These are phyloP conservation scores for Formicarius rufipectus DNA, from an alignment of 2,113 vertebrate species.

Conservation along the genomic window DNA sequence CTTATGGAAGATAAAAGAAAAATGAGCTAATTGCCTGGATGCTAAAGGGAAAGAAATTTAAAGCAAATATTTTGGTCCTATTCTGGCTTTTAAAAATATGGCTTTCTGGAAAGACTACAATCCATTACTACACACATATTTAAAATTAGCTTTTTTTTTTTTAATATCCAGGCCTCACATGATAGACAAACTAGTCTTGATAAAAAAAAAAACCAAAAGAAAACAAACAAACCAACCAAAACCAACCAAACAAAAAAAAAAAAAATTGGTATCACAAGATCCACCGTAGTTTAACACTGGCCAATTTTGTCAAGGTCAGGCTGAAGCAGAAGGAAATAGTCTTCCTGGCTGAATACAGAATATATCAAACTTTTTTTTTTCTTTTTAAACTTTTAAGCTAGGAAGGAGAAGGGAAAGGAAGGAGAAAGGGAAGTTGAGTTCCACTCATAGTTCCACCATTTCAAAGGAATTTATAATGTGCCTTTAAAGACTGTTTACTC, in stretches of 20 bases:
- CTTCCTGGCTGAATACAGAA: background rate
- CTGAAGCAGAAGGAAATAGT: background rate
- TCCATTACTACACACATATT: background rate
- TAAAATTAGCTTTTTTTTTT: background rate
- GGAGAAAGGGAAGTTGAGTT: background rate
- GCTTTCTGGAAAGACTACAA: constrained; percentile 24
- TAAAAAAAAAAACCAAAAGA: no score
- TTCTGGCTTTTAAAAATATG: constrained; percentile 43
- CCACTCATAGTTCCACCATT: background rate
- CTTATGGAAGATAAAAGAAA: constrained; percentile 64
- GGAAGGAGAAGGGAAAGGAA: background rate
- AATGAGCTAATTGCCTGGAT: constrained; percentile 57
- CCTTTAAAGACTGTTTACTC: background rate
- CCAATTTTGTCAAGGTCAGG: background rate
- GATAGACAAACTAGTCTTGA: background rate
- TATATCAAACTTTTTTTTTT: background rate
- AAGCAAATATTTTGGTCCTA: constrained; percentile 58
- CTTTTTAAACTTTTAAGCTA: background rate
- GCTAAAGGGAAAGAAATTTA: constrained; percentile 58
- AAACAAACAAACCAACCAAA: no score
- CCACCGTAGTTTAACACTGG: background rate
- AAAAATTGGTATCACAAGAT: background rate
- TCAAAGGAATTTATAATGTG: background rate
- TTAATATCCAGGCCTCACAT: background rate
- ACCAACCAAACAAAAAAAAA: background rate